Conservation (phyloP, 2,797 vertebrate genomes). For the Channa striata region DNA sequence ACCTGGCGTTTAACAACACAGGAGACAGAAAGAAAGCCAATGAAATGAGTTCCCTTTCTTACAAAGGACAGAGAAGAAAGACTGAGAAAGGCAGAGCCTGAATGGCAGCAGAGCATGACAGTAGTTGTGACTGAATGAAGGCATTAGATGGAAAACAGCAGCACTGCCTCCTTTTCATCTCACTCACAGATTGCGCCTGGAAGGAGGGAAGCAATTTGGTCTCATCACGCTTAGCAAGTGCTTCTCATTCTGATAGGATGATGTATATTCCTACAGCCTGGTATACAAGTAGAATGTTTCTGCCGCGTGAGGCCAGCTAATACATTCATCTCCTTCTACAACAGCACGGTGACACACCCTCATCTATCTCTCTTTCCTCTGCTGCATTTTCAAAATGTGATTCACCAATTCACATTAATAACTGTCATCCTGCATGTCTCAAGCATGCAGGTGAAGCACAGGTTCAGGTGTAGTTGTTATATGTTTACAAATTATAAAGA, state of each 20-base stretch:
- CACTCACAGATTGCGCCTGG: constrained; percentile 41
- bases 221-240: constrained; percentile 40
- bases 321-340: constrained; percentile 3
- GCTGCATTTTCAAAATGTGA: background rate
- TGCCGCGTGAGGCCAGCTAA: constrained; percentile 4
- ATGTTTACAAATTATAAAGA: constrained; percentile 1
- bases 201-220: constrained; percentile 48
- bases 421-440: background rate
- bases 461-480: constrained; percentile 23
- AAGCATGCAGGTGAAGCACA: background rate
- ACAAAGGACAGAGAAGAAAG: constrained; percentile 3
- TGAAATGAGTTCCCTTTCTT: background rate
- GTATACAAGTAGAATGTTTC: constrained; percentile 11
- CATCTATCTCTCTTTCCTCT: background rate
- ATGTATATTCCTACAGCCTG: constrained; percentile 11
- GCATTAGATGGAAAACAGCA: constrained; percentile 56
- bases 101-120: constrained; percentile 23
- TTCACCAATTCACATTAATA: background rate
- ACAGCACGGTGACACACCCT: background rate
- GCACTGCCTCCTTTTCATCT: constrained; percentile 53
- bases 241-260: constrained; percentile 16
- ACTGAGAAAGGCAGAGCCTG: constrained; percentile 21
- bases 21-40: background rate
- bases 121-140: constrained; percentile 28
- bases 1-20: no score